phyloP scores from a whole-genome alignment of 2,797 vertebrate species.

The Pseudochaenichthys georgianus region DNA sequence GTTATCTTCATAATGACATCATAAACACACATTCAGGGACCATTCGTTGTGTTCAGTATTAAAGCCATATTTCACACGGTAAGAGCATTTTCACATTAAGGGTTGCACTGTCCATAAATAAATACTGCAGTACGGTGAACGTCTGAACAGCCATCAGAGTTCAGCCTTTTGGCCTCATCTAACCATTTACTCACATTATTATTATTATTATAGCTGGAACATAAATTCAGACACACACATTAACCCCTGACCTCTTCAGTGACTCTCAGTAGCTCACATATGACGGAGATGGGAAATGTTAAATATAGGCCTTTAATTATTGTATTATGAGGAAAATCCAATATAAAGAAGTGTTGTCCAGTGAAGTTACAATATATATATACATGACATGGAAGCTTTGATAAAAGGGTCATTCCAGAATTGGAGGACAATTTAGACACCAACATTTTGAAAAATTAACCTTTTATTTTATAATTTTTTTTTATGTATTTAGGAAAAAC shows the following conservation, averaged over 20 bases:
- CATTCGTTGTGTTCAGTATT: conserved; percentile 47
- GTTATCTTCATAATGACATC: conserved; percentile 39
- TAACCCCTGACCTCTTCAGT: conserved; percentile 27
- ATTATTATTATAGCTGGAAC: conserved; percentile 19
- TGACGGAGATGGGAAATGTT: not conserved
- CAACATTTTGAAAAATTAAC: too few species aligned
- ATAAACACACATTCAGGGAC: conserved; percentile 32
- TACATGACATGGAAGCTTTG: too few species aligned
- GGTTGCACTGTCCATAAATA: conserved; percentile 37
- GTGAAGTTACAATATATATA: too few species aligned
- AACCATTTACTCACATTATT: conserved; percentile 21
- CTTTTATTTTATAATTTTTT: too few species aligned
- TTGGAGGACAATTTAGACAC: too few species aligned
- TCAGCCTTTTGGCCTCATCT: not conserved
- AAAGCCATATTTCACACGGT: conserved; percentile 48
- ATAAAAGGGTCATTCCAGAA: too few species aligned
- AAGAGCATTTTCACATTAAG: conserved; percentile 33
- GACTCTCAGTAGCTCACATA: conserved; percentile 5
- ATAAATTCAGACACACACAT: conserved; percentile 48
- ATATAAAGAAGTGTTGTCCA: too few species aligned
- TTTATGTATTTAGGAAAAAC: too few species aligned
- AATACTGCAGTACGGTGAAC: conserved; percentile 22
- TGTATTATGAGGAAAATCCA: too few species aligned
- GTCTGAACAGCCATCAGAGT: conserved; percentile 18
- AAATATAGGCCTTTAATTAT: too few species aligned